A percentile compares a stretch with the other conserved stretches of the same genome.
Conservation (phyloP, 2,113 vertebrate genomes). For the Bombycilla garrulus region DNA sequence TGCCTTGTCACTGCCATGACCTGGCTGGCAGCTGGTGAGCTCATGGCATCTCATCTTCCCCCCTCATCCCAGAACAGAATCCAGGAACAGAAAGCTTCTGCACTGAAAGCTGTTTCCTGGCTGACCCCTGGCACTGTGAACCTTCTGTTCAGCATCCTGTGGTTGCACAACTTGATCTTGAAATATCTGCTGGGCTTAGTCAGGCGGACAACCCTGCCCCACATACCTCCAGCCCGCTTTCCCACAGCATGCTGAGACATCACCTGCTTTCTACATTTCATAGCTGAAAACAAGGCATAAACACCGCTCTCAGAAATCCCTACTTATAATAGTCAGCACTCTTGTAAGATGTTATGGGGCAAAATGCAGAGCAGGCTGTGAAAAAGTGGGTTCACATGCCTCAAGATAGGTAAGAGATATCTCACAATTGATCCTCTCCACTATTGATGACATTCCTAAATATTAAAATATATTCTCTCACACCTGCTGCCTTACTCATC, state of each 20-base stretch:
- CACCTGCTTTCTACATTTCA: not conserved
- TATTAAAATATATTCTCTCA: not conserved
- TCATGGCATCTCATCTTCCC: not conserved
- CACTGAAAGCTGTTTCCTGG: not conserved
- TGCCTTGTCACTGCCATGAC: not conserved
- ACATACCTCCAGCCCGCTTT: accelerated
- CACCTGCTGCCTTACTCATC: not conserved
- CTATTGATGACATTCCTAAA: not conserved
- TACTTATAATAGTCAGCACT: not conserved
- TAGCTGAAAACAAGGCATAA: not conserved
- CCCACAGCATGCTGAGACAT: not conserved
- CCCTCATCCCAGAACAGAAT: not conserved
- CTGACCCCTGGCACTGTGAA: not conserved
- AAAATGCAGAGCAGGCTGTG: not conserved
- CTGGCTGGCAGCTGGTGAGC: not conserved
- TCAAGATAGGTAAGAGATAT: not conserved
- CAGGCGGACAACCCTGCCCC: not conserved
- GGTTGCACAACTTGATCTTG: not conserved
- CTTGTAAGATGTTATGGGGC: not conserved
- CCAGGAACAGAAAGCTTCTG: not conserved
- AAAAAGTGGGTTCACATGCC: not conserved
- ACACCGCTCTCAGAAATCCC: not conserved
- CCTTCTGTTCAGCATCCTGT: not conserved
- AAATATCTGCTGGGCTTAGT: not conserved
- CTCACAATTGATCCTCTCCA: not conserved